A percentile compares a stretch with the other conserved stretches of the same genome.
phyloP scores from a whole-genome alignment of 2,888 invertebrate genomes.

The Miltochrista miniata region DNA sequence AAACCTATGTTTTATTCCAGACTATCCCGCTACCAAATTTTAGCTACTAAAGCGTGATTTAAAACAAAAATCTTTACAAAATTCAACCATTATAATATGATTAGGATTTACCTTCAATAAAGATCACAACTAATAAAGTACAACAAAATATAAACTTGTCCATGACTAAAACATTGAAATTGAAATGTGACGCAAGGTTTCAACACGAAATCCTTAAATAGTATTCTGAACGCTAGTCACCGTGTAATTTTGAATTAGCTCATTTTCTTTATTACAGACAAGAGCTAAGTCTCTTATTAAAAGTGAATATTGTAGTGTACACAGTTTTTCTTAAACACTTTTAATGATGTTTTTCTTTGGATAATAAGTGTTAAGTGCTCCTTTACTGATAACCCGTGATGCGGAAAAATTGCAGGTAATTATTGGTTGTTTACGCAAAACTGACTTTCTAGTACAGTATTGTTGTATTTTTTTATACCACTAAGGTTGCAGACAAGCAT shows the following conservation, averaged over 20 bases:
- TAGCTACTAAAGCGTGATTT: no score
- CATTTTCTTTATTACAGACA: conserved; percentile 17
- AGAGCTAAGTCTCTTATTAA: conserved; percentile 23
- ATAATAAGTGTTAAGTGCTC: no score
- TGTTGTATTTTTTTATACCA: no score
- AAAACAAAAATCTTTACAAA: conserved; percentile 1
- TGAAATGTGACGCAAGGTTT: conserved; percentile 29
- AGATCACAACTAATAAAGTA: conserved; percentile 19
- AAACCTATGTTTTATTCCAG: no score
- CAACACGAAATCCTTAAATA: conserved; percentile 40
- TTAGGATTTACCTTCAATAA: conserved; percentile 33
- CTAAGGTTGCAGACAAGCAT: no score
- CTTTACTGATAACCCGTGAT: no score
- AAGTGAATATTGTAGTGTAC: conserved; percentile 23
- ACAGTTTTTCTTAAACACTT: not conserved
- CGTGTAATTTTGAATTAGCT: conserved; percentile 29
- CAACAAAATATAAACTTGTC: conserved; percentile 26
- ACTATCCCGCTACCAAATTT: no score
- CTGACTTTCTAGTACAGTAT: no score
- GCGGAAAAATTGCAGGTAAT: no score
- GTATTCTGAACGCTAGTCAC: conserved; percentile 11
- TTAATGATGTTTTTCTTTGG: no score
- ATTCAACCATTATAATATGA: no score
- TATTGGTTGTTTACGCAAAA: no score
- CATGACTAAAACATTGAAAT: conserved; percentile 33